Conservation (phyloP, 1,140 invertebrate genomes). For the Pinna nobilis region DNA sequence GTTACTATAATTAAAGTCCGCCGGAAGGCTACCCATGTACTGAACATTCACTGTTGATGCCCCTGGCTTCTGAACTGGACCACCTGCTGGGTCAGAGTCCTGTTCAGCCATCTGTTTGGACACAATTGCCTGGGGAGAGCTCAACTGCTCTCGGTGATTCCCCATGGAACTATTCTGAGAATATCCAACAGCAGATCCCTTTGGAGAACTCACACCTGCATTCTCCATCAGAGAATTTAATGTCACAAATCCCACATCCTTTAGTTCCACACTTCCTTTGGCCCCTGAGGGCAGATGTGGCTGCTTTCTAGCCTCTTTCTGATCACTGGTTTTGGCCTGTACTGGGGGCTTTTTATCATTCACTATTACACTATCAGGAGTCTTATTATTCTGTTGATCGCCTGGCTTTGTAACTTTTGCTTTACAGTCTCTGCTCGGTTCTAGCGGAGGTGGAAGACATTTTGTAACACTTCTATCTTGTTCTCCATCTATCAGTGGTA, state of each 20-base stretch:
- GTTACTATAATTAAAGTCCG: slow-evolving; percentile 1
- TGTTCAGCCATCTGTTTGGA: background rate
- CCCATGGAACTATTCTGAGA: background rate
- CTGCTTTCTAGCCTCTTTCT: background rate
- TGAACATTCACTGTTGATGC: slow-evolving; percentile 24
- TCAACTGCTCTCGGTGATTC: background rate
- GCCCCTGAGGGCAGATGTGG: background rate
- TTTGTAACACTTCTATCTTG: background rate
- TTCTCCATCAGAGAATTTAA: slow-evolving; percentile 24
- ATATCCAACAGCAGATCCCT: slow-evolving; percentile 6
- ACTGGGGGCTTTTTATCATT: background rate
- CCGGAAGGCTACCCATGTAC: slow-evolving; percentile 30
- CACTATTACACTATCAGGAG: background rate
- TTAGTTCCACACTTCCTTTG: slow-evolving; percentile 11
- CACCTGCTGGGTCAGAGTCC: background rate
- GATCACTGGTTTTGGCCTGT: slow-evolving; percentile 10
- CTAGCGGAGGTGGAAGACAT: background rate
- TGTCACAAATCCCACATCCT: slow-evolving; percentile 23
- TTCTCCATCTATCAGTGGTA: too few relatives aligned
- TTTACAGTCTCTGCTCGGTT: background rate
- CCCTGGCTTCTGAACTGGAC: background rate
- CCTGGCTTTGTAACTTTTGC: background rate
- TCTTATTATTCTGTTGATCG: background rate
- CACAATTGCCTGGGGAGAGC: background rate
- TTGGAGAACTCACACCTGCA: background rate